A percentile compares a stretch with the other conserved stretches of the same genome.
phyloP scores from a whole-genome alignment of 2,113 vertebrate species.

The Melospiza georgiana region DNA sequence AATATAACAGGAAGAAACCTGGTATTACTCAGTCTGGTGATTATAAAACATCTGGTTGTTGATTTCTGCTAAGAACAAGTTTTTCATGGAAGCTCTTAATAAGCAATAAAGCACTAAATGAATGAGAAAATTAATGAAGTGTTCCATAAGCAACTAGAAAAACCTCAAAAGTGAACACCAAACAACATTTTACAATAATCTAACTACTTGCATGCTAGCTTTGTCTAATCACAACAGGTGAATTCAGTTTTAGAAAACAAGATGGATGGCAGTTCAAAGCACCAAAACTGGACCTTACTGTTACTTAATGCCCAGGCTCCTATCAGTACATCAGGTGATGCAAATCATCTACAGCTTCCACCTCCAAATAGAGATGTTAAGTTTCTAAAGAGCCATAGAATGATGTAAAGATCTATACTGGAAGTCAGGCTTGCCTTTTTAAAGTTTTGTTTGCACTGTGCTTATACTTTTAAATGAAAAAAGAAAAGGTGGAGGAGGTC shows the following conservation, averaged over 20 bases:
- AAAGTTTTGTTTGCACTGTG: accelerated
- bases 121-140: background rate
- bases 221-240: background rate
- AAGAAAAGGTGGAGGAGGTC: background rate
- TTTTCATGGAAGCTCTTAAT: background rate
- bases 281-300: background rate
- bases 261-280: background rate
- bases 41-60: background rate
- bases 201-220: background rate
- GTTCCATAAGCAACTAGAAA: background rate
- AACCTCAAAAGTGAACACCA: background rate
- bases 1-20: background rate
- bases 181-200: background rate
- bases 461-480: background rate
- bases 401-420: background rate
- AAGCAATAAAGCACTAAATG: background rate
- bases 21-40: background rate
- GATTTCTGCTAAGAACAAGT: background rate
- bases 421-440: background rate
- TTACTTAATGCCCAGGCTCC: background rate
- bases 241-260: background rate
- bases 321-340: background rate
- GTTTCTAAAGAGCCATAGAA: background rate
- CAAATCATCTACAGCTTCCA: background rate
- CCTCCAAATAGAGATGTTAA: background rate